Conservation (phyloP, 2,797 vertebrate genomes). For the Myotis daubentonii region DNA sequence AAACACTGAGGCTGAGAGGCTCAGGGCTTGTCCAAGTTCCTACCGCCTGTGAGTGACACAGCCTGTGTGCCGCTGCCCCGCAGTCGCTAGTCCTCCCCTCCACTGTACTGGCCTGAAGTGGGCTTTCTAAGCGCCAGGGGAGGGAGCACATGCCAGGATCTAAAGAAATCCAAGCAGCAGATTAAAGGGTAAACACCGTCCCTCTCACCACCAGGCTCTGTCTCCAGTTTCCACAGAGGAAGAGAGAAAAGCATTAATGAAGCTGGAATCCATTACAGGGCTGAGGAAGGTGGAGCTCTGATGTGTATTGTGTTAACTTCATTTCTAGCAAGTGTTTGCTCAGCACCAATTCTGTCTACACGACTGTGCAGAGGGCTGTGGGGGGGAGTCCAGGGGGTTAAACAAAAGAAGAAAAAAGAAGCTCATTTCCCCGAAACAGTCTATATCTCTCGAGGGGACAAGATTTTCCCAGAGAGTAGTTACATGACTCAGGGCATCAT, state of each 20-base stretch:
- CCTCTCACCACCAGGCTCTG: neutral
- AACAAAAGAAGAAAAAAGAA: conserved; percentile 29
- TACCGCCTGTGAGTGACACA: neutral
- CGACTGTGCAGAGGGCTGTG: neutral
- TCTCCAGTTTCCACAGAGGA: neutral
- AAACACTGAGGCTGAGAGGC: neutral
- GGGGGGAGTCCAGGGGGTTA: neutral
- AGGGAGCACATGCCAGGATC: neutral
- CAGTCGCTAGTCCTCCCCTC: neutral
- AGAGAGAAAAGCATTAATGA: neutral
- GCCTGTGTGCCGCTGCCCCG: neutral
- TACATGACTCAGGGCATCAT: conserved; percentile 25
- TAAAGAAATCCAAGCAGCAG: conserved; percentile 22
- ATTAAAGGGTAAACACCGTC: neutral
- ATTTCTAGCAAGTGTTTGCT: conserved; percentile 39
- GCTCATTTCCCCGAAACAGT: neutral
- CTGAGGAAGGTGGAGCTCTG: neutral
- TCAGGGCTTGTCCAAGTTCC: neutral
- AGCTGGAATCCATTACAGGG: neutral
- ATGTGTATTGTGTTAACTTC: neutral
- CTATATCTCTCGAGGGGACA: neutral
- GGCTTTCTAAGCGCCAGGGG: neutral
- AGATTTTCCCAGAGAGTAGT: neutral
- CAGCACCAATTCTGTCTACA: neutral
- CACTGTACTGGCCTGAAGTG: neutral